Evolutionary conservation across 2,888 invertebrate genomes (phyloP), one percentile per base, ranked within the genome.

Genomic region (Drosophila kanekoi): DNA sequence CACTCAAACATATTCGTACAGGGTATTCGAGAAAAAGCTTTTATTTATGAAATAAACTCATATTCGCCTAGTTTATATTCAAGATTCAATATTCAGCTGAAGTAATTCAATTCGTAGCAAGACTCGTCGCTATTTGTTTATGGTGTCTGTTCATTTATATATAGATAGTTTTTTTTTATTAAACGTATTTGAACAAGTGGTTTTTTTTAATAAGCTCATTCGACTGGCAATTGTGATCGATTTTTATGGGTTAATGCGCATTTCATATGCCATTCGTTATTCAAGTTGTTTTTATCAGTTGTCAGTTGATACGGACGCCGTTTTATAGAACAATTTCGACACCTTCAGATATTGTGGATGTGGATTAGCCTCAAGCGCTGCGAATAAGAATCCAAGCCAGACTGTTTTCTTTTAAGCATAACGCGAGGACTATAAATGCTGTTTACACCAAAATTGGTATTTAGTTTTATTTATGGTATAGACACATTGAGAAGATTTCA

Each of bases 161-260:
- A 70, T 73, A 68, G 54, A 49, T 69, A 64, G 53, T 63, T 71
- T 74, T 64, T 64, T 66, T 65, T 65, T 63, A 51, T 70, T 51
- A 54, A 59, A 41, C 53, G 60, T 81, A 69, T 83, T 81, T 83
- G 61, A 62, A 74, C 83, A 81, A 74, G 65, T 81, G 83, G 44
- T 43, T 75, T 14, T 75, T 14, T 32, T 64, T 60, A 76, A 80
- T 79, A 38, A 59, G 28, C 32, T 28, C 33, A 28, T 41, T 64
- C 43, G 20, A 62, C 37, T 18, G 61, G 38, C 56, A 52, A 66
- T 66, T 63, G 56, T 48, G 56, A 41, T 61, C 47, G 23, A 43
- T 41, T 41, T 66, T 71, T 57, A 66, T 78, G 67, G 67, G 61
- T 77, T 76, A 81, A 80, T 65, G 49, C 23, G 60, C 62, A 68